Evolutionary conservation across 2,888 invertebrate species (phyloP).

Genomic region (Dryocosmus kuriphilus): DNA sequence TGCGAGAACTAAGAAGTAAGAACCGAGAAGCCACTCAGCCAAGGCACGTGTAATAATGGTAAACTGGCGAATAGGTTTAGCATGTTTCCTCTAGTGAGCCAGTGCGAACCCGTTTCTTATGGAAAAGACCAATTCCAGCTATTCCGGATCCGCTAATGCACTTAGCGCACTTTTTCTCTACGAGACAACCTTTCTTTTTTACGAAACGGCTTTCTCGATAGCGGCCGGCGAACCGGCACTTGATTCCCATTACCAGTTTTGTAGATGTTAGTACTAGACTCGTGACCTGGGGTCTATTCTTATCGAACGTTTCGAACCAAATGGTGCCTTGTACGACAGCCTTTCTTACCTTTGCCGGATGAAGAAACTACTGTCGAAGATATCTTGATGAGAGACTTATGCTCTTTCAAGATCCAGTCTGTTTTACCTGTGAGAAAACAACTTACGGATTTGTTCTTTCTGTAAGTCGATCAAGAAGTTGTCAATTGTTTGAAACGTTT

Average conservation of each 20-base stretch:
- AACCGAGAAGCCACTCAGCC: conserved; percentile 20
- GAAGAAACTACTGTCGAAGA: conserved; percentile 28
- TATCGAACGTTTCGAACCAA: conserved; percentile 32
- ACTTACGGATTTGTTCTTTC: conserved; percentile 4
- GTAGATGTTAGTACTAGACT: conserved; percentile 25
- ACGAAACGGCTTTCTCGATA: conserved; percentile 25
- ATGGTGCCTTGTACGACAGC: conserved; percentile 32
- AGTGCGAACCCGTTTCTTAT: conserved; percentile 33
- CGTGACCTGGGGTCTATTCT: conserved; percentile 32
- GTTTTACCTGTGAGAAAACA: neutral
- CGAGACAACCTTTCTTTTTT: conserved; percentile 34
- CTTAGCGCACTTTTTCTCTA: conserved; percentile 29
- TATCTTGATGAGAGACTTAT: conserved; percentile 29
- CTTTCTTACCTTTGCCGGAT: conserved; percentile 25
- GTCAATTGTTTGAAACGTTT: too few species aligned
- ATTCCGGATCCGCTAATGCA: conserved; percentile 40
- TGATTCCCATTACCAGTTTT: conserved; percentile 35
- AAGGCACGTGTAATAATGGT: conserved; percentile 18
- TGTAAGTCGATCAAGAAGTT: neutral
- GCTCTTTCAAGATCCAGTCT: neutral
- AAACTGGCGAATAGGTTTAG: conserved; percentile 33
- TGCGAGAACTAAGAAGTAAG: conserved; percentile 21
- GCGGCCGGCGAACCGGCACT: conserved; percentile 20
- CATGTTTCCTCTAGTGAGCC: conserved; percentile 26
- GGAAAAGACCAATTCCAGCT: conserved; percentile 33